Conservation (phyloP, 2,113 vertebrate genomes). For the Xiphophorus hellerii region DNA sequence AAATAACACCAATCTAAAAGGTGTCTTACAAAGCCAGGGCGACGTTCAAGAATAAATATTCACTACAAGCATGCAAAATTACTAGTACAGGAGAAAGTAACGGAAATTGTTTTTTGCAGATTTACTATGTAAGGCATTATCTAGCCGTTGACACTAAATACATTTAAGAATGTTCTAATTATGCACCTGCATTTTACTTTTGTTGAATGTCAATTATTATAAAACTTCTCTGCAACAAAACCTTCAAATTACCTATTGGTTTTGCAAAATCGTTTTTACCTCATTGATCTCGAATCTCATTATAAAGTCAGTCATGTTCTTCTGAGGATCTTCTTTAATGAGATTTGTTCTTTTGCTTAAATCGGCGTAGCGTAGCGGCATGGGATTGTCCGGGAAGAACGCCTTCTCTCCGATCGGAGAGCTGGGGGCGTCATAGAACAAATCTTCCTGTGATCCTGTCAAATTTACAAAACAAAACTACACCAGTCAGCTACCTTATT, state of each 20-base stretch:
- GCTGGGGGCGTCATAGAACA: slow-evolving; percentile 92
- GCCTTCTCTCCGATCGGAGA: slow-evolving; percentile 86
- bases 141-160: background rate
- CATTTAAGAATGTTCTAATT: background rate
- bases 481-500: background rate
- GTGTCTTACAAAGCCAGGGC: background rate
- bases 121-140: background rate
- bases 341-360: slow-evolving; percentile 70
- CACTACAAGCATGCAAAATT: background rate
- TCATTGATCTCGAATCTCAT: slow-evolving; percentile 90
- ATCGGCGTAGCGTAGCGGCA: slow-evolving; percentile 56
- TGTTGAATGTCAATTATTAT: background rate
- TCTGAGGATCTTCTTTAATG: slow-evolving; percentile 81
- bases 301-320: slow-evolving; percentile 89
- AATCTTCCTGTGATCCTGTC: slow-evolving; percentile 89
- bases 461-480: slow-evolving; percentile 6
- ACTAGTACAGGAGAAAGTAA: background rate
- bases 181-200: background rate
- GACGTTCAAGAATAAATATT: background rate
- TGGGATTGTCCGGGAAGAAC: slow-evolving; percentile 81
- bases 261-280: slow-evolving; percentile 75
- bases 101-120: too few relatives aligned
- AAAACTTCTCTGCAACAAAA: background rate
- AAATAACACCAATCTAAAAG: background rate
- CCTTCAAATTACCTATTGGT: too few relatives aligned